Conservation (phyloP, 2,113 vertebrate species). For the Agapornis roseicollis region DNA sequence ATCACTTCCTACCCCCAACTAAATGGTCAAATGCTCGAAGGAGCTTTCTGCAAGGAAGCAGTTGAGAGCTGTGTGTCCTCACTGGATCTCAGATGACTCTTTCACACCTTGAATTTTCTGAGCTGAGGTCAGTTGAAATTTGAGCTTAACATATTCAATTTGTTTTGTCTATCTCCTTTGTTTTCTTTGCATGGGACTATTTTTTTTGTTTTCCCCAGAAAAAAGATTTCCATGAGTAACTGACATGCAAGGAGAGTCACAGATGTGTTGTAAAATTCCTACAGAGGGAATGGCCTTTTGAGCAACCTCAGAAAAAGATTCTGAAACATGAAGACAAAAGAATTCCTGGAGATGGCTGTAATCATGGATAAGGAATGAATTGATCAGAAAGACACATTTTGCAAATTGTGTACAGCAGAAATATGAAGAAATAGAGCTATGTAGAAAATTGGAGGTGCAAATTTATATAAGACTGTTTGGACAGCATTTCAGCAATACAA, state of each 20-base stretch:
- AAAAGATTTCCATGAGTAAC: neutral
- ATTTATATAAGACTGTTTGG: neutral
- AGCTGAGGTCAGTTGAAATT: neutral
- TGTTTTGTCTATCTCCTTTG: neutral
- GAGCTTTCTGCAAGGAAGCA: neutral
- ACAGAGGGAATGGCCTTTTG: neutral
- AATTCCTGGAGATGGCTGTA: neutral
- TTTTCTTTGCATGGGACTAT: neutral
- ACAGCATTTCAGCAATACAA: neutral
- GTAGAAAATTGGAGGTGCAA: neutral
- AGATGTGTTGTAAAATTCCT: neutral
- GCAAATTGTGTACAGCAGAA: neutral
- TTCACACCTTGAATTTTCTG: neutral
- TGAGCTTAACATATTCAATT: neutral
- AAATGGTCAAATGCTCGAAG: neutral
- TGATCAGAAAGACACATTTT: neutral
- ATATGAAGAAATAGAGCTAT: neutral
- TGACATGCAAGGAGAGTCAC: neutral
- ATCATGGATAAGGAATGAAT: neutral
- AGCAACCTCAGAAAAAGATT: neutral
- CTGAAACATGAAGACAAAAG: neutral
- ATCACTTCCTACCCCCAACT: neutral
- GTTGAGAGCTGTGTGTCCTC: neutral
- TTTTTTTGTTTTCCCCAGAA: neutral
- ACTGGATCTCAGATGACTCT: neutral